Percentiles rank a stretch among this genome's conserved stretches.
Conservation (phyloP, 1,140 invertebrate genomes). For the Hydropsyche tenuis region DNA sequence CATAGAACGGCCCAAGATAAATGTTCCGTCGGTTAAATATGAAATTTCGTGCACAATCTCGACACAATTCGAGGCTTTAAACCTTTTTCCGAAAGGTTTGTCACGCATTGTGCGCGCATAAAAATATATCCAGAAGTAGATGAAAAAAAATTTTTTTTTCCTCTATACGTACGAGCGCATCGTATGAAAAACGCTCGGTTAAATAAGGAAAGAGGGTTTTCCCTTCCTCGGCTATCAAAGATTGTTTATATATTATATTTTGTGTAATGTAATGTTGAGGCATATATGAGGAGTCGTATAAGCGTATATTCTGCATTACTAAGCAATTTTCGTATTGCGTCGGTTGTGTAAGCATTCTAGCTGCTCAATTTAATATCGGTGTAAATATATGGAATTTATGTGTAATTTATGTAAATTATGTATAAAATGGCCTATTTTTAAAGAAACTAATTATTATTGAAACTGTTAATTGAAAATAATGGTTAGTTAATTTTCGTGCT, state of each 20-base stretch:
- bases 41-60: neutral
- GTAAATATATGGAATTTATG: slow-evolving; percentile 3
- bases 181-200: neutral
- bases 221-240: neutral
- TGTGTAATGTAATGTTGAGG: neutral
- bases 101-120: neutral
- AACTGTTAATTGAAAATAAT: too few species aligned
- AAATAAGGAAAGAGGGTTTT: neutral
- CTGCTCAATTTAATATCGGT: slow-evolving; percentile 6
- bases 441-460: too few species aligned
- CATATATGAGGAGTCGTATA: neutral
- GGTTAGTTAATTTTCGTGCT: too few species aligned
- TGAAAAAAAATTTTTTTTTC: neutral
- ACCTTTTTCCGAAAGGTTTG: slow-evolving; percentile 1
- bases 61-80: neutral
- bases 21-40: neutral
- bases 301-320: neutral
- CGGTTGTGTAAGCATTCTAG: neutral
- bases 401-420: neutral
- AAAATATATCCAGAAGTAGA: neutral
- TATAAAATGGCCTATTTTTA: too few species aligned
- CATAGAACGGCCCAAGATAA: too few species aligned
- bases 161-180: neutral
- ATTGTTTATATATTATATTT: neutral
- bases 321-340: slow-evolving; percentile 17